Conservation (phyloP, 2,888 invertebrate genomes). For the Melikaiella ostensackeni region DNA sequence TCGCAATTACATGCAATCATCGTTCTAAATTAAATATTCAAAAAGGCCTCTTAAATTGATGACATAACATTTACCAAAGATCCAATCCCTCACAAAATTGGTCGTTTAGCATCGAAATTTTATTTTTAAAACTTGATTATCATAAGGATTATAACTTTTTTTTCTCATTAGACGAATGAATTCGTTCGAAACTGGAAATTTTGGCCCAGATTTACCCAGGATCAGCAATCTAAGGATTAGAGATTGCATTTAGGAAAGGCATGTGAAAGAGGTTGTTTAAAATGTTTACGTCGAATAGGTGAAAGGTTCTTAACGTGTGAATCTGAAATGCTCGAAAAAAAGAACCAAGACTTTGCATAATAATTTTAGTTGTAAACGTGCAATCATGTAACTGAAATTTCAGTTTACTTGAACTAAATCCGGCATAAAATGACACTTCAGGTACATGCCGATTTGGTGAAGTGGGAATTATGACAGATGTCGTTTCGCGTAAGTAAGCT, state of each 20-base stretch:
- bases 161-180: neutral
- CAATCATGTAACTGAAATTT: neutral
- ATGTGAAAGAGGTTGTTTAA: conserved; percentile 5
- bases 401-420: too few species aligned
- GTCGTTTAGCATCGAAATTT: neutral
- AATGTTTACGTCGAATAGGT: neutral
- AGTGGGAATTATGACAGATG: too few species aligned
- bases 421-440: too few species aligned
- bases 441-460: too few species aligned
- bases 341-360: neutral
- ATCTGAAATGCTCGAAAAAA: neutral
- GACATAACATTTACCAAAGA: neutral
- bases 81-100: neutral
- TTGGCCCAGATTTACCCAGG: neutral
- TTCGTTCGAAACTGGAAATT: conserved; percentile 6
- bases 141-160: neutral
- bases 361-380: neutral
- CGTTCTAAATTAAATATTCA: neutral
- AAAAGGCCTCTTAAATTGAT: neutral
- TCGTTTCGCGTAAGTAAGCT: too few species aligned
- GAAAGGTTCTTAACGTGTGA: neutral
- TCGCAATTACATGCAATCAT: too few species aligned
- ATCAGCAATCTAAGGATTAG: neutral
- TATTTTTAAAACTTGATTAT: neutral
- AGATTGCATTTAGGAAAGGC: neutral